These are phyloP conservation scores for Pelusios castaneus DNA, from an alignment of 2,113 vertebrate genomes.

Conservation along the genomic window DNA sequence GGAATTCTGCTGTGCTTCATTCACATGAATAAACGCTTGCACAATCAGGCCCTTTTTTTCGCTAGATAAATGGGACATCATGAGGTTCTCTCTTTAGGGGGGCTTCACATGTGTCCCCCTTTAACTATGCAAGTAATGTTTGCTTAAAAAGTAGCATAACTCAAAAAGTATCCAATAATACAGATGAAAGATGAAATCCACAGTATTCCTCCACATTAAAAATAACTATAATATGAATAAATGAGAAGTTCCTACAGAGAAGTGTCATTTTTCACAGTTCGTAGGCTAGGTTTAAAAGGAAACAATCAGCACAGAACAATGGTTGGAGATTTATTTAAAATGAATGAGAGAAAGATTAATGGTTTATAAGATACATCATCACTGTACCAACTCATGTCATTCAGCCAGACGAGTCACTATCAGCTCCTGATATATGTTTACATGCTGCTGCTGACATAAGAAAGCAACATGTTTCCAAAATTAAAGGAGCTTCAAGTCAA, in stretches of 20 bases:
- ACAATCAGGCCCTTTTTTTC: background rate
- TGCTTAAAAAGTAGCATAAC: background rate
- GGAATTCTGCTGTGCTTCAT: background rate
- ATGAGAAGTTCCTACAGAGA: constrained; percentile 47
- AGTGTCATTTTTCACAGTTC: constrained; percentile 48
- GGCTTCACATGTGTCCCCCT: constrained; percentile 13
- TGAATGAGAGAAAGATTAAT: constrained; percentile 51
- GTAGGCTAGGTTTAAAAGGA: constrained; percentile 50
- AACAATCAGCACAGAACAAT: constrained; percentile 56
- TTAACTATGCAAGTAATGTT: background rate
- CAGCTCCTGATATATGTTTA: background rate
- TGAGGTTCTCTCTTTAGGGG: background rate
- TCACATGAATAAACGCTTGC: background rate
- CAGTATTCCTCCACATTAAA: background rate
- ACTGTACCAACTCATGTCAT: background rate
- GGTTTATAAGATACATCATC: background rate
- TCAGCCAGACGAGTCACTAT: background rate
- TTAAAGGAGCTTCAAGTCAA: background rate
- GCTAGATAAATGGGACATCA: background rate
- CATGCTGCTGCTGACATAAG: background rate
- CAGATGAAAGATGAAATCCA: constrained; percentile 35
- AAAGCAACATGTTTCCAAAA: background rate
- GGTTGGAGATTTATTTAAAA: constrained; percentile 54
- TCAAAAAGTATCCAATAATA: background rate
- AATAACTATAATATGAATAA: constrained; percentile 65